Evolutionary conservation across 2,797 vertebrate genomes (phyloP), one percentile per base, ranked within the genome.

Genomic region (Halcyon leucocephala): DNA sequence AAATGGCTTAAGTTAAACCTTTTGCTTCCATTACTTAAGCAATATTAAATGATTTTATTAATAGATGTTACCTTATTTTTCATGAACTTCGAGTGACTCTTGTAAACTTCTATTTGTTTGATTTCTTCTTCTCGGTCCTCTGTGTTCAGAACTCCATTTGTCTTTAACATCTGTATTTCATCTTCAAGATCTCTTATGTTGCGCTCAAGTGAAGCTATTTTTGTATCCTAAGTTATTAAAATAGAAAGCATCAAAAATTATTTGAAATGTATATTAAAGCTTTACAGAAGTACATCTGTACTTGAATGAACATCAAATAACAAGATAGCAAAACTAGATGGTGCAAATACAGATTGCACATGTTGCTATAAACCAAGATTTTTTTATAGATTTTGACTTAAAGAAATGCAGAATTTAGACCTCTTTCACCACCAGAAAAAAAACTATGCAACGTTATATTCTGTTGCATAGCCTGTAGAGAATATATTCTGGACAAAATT

Each of bases 81-180:
- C 99, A 99, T 99, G 97, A 99, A 99, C 98, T 99, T 99, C 62
- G 99, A 99, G 97, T 99, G 99, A 98, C 99, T 99, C 98, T 99
- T 99, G 98, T 99, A 99, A 98, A 99, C 99, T 98, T 99, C 99
- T 98, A 99, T 99, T 98, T 99, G 99, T 97, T 99, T 99, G 95
- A 99, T 99, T 98, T 99, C 99, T 97, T 99, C 99, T 97, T 99
- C 99, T 22, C 99, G 97, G 97, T 99, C 99, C 80, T 99, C 99
- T 41, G 98, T 98, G 96, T 99, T 99, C 93, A 99, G 97, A 96
- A 99, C 98, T 91, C 99, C 99, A 93, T 99, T 99, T 49, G 99
- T 99, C 97, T 99, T 99, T 96, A 99, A 97, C 99, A 99, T 99
- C 98, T 99, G 99, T 98, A 99, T 99, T 97, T 99, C 99, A 98